Percentiles rank a stretch among this genome's conserved stretches.
phyloP scores from a whole-genome alignment of 37 sponge, comb jelly and placozoan species.

The Eunapius fragilis region DNA sequence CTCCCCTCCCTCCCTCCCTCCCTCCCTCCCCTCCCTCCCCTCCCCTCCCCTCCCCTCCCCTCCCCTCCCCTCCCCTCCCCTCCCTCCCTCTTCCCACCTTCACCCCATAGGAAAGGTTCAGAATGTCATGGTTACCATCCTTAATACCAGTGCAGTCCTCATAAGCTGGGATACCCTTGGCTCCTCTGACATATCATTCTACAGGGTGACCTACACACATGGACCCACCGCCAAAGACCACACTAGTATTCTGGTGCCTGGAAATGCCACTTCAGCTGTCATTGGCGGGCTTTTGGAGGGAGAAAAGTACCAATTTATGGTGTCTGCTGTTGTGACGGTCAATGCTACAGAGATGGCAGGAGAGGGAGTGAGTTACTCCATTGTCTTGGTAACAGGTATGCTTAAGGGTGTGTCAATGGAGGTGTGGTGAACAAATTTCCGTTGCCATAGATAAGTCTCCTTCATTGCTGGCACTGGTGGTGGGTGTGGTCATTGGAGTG shows the following conservation, averaged over 20 bases:
- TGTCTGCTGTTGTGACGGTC: constrained; percentile 32
- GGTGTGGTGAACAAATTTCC: no score
- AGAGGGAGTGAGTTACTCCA: background rate
- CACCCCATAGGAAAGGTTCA: constrained; percentile 6
- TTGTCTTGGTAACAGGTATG: background rate
- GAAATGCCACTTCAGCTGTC: constrained; percentile 1
- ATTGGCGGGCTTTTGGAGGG: constrained; percentile 1
- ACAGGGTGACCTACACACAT: constrained; percentile 31
- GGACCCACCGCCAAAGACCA: background rate
- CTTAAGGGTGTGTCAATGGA: background rate
- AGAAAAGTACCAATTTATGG: constrained; percentile 24
- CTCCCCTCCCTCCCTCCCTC: background rate
- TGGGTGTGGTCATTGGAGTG: background rate
- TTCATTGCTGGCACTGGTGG: constrained; percentile 22
- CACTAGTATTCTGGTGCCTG: no score
- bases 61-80: background rate
- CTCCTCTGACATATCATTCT: constrained; percentile 13
- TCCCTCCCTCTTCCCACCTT: background rate
- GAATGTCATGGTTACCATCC: background rate
- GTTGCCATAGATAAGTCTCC: no score
- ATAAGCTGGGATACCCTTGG: constrained; percentile 27
- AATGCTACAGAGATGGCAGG: background rate
- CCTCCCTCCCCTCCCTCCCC: background rate
- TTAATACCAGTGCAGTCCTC: constrained; percentile 24
- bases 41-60: background rate